Conservation (phyloP, 2,797 vertebrate species). For the Tokudaia muenninki region DNA sequence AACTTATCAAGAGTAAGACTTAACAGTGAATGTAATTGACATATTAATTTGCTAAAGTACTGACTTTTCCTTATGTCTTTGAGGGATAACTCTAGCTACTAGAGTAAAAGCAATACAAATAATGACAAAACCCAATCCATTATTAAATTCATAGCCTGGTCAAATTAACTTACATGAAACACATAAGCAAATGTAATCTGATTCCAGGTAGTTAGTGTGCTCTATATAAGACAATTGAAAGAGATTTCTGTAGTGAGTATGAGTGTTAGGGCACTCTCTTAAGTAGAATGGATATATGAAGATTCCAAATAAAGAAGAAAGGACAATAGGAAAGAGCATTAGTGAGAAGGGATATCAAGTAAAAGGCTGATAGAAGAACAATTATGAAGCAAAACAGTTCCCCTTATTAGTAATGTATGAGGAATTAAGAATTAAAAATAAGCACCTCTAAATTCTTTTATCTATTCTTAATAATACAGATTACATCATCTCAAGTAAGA, state of each 20-base stretch:
- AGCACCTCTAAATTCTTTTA: neutral
- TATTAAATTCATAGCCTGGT: neutral
- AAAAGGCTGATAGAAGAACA: neutral
- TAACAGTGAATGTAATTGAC: neutral
- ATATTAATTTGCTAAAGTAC: neutral
- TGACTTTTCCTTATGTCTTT: neutral
- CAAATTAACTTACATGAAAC: neutral
- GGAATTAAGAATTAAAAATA: slow-evolving; percentile 20
- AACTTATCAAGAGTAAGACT: neutral
- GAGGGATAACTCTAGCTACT: neutral
- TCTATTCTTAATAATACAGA: neutral
- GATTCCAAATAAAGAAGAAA: neutral
- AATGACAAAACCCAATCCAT: neutral
- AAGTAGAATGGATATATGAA: neutral
- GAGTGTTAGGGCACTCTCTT: neutral
- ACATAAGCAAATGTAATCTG: neutral
- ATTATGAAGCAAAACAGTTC: neutral
- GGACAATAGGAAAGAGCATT: neutral
- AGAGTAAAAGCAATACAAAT: neutral
- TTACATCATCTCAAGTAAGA: neutral
- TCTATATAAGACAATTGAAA: neutral
- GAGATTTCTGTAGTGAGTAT: neutral
- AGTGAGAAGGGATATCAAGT: neutral
- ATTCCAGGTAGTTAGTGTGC: neutral
- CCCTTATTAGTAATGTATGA: neutral